Percentiles rank a stretch among this genome's conserved stretches.
phyloP scores from a whole-genome alignment of 2,113 vertebrate genomes.

The Glaucomys volans region DNA sequence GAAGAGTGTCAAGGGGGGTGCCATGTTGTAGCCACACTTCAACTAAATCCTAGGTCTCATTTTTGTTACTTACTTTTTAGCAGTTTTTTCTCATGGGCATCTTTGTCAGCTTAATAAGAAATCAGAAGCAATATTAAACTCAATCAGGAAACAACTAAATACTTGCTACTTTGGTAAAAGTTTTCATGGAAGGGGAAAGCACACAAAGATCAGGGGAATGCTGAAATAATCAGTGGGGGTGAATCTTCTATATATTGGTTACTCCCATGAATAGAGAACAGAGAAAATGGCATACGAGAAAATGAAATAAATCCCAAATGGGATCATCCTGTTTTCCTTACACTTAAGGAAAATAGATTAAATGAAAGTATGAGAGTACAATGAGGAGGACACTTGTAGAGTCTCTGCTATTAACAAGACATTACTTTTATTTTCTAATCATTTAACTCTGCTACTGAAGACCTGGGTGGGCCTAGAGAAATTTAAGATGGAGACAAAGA shows the following conservation, averaged over 20 bases:
- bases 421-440: constrained; percentile 21
- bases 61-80: not conserved
- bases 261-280: not conserved
- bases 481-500: not conserved
- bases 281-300: not conserved
- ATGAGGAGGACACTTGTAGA: not conserved
- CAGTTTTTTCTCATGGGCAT: not conserved
- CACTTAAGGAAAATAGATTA: not conserved
- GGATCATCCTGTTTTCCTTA: constrained; percentile 2
- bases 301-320: not conserved
- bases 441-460: constrained; percentile 28
- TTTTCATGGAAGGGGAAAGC: not conserved
- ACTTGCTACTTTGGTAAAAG: not conserved
- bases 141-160: not conserved
- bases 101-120: constrained; percentile 6
- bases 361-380: constrained; percentile 12
- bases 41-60: not conserved
- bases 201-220: not conserved
- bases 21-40: not conserved
- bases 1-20: not conserved
- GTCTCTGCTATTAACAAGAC: not conserved
- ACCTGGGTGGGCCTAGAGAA: constrained; percentile 9
- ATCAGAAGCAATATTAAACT: not conserved
- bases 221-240: not conserved
- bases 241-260: not conserved